Evolutionary conservation across 2,888 invertebrate genomes (phyloP), one percentile per base, ranked within the genome.

Genomic region (Apotomis capreana): DNA sequence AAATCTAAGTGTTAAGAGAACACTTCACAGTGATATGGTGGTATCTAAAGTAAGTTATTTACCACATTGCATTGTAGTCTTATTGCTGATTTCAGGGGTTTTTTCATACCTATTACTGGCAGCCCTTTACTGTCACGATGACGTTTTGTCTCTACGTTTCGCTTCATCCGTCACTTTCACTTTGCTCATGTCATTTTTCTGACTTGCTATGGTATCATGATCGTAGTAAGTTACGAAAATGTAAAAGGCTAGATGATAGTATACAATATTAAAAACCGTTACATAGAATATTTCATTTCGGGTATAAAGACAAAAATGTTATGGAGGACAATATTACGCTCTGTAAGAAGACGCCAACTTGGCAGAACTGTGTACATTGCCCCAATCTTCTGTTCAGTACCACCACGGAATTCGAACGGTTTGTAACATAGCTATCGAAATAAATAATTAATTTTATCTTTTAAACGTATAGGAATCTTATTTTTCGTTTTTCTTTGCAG

Each of bases 281-380:
- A 51, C 40, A 57, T 57, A 51, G 12, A 49, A 62, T 67, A 62
- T 71, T 57, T 57, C 40, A 62, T 5, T 36, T 52, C 52, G 58
- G 62, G 9, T 52, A 74, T 74, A 59, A 76, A 76, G 74, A 82
- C 77, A 87, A 93, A 91, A 74, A 92, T 93, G 93, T 84, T 92
- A 93, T 93, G 93, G 93, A 92, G 91, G 85, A 91, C 85, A 91
- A 89, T 81, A 83, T 85, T 76, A 79, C 78, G 78, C 74, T 82
- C 75, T 83, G 79, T 83, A 87, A 84, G 77, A 89, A 86, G 78
- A 80, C 83, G 88, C 92, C 92, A 81, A 86, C 90, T 79, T 95
- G 95, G 95, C 95, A 95, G 84, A 93, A 94, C 78, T 95, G 95
- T 86, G 89, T 94, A 77, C 95, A 95, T 86, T 95, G 95, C 83